Evolutionary conservation across 2,113 vertebrate genomes (phyloP).

Genomic region (Alces alces): DNA sequence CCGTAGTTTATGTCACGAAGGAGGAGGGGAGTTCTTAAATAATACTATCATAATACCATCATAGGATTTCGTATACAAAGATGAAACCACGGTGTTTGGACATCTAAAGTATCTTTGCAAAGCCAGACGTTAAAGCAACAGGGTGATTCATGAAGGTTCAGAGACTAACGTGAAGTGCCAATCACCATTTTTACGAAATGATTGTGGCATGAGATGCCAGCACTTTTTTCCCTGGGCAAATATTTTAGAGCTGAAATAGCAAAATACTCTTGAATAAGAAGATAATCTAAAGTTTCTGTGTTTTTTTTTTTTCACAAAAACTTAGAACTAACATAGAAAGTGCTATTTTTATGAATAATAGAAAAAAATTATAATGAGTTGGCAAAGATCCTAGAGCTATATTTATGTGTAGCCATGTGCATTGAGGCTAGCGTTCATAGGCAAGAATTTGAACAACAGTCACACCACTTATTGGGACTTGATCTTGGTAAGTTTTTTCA

Average conservation of each 20-base stretch:
- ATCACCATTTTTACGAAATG: background rate
- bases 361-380: background rate
- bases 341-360: background rate
- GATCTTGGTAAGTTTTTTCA: background rate
- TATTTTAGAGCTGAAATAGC: background rate
- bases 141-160: background rate
- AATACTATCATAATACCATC: background rate
- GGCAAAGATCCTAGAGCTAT: background rate
- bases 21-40: background rate
- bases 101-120: background rate
- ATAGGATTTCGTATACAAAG: background rate
- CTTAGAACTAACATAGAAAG: background rate
- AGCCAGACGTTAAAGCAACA: background rate
- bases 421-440: rapidly evolving
- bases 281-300: background rate
- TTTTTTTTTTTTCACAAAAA: background rate
- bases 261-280: background rate
- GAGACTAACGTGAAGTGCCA: background rate
- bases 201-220: background rate
- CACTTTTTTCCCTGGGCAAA: background rate
- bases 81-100: background rate
- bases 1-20: background rate
- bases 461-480: too few relatives aligned
- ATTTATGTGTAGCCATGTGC: background rate
- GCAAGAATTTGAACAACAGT: background rate